Evolutionary conservation across 1,140 invertebrate genomes (phyloP), one percentile per base, ranked within the genome.

Genomic region (Macrosteles quadrilineatus): DNA sequence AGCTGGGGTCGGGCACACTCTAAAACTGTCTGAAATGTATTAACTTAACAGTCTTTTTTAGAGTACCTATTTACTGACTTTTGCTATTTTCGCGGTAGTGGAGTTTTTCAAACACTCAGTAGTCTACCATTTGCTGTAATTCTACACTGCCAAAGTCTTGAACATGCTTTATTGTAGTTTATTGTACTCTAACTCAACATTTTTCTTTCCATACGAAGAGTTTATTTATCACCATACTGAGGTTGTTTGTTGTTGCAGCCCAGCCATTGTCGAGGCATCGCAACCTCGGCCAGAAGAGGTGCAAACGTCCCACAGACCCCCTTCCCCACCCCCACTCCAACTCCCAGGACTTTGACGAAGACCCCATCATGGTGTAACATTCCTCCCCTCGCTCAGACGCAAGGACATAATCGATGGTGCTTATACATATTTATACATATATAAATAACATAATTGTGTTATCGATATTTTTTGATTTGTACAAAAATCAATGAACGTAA

Each of bases 351-450:
- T 74, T 72, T 32, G 77, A 79, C 62, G 77, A 79, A 63, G 78
- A 78, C 66, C 77, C 77, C 17, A 79, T 79, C 59, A 78, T 79
- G 77, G 78, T 79, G 21, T 79, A 65, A 78, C 21, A 36, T 36
- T 27, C 47, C 47, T 17, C 9, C 32, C 32, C 32, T 6, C 32
- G 32, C 4, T 59, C 27, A 11, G 6, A 4, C 2, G 55, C 27
- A 9, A 11, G 12, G 21, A 59, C 4, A 19, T 4, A 59, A 59
- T 59, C 25, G 55, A 59, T 59, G 55, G 55, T 59, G 55, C 55
- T 59, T 59, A 59, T 59, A 59, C 12, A 59, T 59, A 59, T 59
- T 59, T 59, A 59, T 59, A 59, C 25, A 59, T 59, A 59, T 50
- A 50, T 50, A 50, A 6, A 50, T 50, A 59, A 59, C 27, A 59